Conservation (phyloP, 1,140 invertebrate genomes). For the Drosophila trapezifrons region DNA sequence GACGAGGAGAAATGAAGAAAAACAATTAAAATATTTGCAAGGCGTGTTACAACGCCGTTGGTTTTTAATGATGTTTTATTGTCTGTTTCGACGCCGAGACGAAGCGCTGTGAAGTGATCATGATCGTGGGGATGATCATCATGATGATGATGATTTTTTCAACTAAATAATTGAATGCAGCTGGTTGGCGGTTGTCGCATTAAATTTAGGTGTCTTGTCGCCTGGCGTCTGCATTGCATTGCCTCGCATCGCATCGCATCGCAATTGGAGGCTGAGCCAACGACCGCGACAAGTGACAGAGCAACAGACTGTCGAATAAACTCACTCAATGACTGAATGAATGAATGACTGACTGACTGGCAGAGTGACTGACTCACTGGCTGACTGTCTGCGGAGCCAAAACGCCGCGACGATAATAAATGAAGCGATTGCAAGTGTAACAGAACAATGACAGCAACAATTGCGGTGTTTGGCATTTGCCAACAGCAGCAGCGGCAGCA, state of each 20-base stretch:
- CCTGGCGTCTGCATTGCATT: conserved; percentile 54
- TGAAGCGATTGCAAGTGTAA: conserved; percentile 83
- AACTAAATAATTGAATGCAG: conserved; percentile 81
- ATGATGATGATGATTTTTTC: conserved; percentile 69
- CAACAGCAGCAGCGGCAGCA: conserved; percentile 55
- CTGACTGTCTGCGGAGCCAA: conserved; percentile 36
- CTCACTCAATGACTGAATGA: conserved; percentile 15
- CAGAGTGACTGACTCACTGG: conserved; percentile 20
- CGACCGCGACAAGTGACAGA: conserved; percentile 72
- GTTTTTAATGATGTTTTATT: conserved; percentile 82
- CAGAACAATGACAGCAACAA: conserved; percentile 83
- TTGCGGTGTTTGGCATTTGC: conserved; percentile 82
- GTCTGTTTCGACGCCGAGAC: conserved; percentile 72
- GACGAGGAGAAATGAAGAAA: conserved; percentile 48
- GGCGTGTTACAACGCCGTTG: conserved; percentile 72
- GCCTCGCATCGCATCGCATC: conserved; percentile 47
- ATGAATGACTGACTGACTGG: conserved; percentile 27
- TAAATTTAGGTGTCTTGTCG: conserved; percentile 79
- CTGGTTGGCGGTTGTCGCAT: conserved; percentile 80
- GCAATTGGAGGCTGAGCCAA: conserved; percentile 77
- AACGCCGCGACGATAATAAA: conserved; percentile 73
- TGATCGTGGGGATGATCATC: conserved; percentile 43
- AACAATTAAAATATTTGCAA: conserved; percentile 83
- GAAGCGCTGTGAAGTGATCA: conserved; percentile 32
- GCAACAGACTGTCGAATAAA: conserved; percentile 28